These are phyloP conservation scores for Trichonephila clavata DNA, from an alignment of 1,140 invertebrate genomes.

Conservation along the genomic window DNA sequence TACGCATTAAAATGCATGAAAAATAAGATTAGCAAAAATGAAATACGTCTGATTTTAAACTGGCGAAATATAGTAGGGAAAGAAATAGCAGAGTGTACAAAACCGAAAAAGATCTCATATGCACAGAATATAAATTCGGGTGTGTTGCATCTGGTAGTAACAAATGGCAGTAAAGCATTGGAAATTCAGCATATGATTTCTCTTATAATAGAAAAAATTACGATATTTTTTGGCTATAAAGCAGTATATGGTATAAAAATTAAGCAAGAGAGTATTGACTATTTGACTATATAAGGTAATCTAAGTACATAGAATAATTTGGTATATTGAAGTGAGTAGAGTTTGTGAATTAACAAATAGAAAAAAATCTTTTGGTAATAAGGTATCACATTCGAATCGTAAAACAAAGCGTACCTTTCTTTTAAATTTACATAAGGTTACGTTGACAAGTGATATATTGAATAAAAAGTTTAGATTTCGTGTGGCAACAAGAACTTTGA, in stretches of 20 bases:
- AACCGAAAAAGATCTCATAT: too few species aligned
- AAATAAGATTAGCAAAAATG: too few species aligned
- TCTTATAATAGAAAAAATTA: too few species aligned
- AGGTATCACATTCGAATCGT: slow-evolving; percentile 26
- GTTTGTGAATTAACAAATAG: slow-evolving; percentile 30
- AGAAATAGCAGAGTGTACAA: too few species aligned
- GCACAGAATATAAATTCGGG: too few species aligned
- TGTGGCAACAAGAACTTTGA: too few species aligned
- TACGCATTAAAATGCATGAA: too few species aligned
- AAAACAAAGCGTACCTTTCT: slow-evolving; percentile 28
- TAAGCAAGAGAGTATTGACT: slow-evolving; percentile 17
- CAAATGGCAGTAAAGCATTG: too few species aligned
- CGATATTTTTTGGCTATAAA: background rate
- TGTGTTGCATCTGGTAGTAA: too few species aligned
- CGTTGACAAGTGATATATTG: slow-evolving; percentile 34
- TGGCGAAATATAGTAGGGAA: too few species aligned
- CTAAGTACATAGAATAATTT: slow-evolving; percentile 6
- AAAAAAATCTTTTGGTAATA: slow-evolving; percentile 8
- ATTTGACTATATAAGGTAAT: slow-evolving; percentile 32
- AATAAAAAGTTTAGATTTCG: slow-evolving; percentile 25
- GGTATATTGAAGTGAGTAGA: slow-evolving; percentile 30
- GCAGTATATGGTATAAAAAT: slow-evolving; percentile 18
- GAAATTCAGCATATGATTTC: too few species aligned
- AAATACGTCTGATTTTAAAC: too few species aligned
- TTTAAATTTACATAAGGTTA: slow-evolving; percentile 35